Base-by-base conservation (phyloP, 2,113 vertebrate genomes). In the Microtus oregoni region DNA sequence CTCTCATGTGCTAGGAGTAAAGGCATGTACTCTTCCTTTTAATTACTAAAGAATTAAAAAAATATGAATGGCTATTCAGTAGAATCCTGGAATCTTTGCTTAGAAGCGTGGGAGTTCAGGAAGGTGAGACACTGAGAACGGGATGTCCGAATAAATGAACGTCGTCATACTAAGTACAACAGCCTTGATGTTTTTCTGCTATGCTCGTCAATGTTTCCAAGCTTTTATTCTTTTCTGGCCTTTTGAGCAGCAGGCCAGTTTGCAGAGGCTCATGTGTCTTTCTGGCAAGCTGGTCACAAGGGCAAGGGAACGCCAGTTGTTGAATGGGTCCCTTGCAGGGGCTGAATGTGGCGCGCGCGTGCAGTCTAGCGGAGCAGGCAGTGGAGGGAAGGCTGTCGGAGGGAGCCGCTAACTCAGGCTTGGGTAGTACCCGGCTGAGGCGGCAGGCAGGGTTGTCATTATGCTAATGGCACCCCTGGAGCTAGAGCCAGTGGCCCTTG, bases 401-500 rank as follows among this genome's bases (percentile, higher is more conserved):
- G 89, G 67, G 65, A 55, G 94, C 86, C 41, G 26, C 22, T 96
- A 95, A 79, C 79, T 67, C 72, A 65, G 83, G 68, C 22, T 2
- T 50, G 0, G 26, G 68, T 8, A 44, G 26, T 20, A 0, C 0
- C 67, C 63, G 72, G 68, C 44, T 85, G 96, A 1, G 95, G 86
- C 79, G 93, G 91, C 32, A 85, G 94, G 86, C 44, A 7, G 76
- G 72, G 78, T 9, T 94, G 90, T 85, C 68, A 1, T 97, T 94
- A 96, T 82, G 93, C n/a, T 95, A 96, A 96, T 91, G 68, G 52
- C 55, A 32, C 76, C 0, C 55, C 1, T 83, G 73, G 87, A 97
- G 32, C 90, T 68, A 95, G 61, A 90, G 91, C 83, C 94, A 92
- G 96, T 92, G 93, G 77, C 47, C 77, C 52, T 94, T 78, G 87